Conservation (phyloP, 2,797 vertebrate genomes). For the Antennarius maculatus region DNA sequence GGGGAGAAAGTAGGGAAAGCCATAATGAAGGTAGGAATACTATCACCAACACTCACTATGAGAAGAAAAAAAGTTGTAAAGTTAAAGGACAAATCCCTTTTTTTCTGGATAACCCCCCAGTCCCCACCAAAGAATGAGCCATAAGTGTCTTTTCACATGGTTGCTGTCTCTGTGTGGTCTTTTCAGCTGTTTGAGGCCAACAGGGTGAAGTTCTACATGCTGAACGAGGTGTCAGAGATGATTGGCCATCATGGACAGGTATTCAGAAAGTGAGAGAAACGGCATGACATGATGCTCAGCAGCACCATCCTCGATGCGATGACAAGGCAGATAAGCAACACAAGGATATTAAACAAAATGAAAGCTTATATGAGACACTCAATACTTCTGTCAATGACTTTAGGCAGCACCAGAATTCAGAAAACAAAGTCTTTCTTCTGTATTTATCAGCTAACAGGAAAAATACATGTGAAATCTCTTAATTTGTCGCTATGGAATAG, state of each 20-base stretch:
- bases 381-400: background rate
- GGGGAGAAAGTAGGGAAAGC: conserved; percentile 94
- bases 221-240: conserved; percentile 96
- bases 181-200: conserved; percentile 94
- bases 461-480: conserved; percentile 6
- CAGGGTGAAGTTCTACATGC: conserved; percentile 99
- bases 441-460: background rate
- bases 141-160: background rate
- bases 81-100: conserved; percentile 40
- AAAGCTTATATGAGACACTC: background rate
- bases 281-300: conserved; percentile 66
- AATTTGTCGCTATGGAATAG: background rate
- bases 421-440: conserved; percentile 1
- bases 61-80: background rate
- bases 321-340: conserved; percentile 16
- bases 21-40: conserved; percentile 90
- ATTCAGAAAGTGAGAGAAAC: conserved; percentile 87
- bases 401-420: background rate
- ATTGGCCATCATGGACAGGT: conserved; percentile 98
- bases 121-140: background rate
- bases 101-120: conserved; percentile 27
- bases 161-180: conserved; percentile 17
- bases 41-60: conserved; percentile 26
- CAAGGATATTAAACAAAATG: background rate
- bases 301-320: conserved; percentile 24